These are phyloP conservation scores for Papilio aristodemus DNA, from an alignment of 1,140 invertebrate genomes.

Conservation along the genomic window DNA sequence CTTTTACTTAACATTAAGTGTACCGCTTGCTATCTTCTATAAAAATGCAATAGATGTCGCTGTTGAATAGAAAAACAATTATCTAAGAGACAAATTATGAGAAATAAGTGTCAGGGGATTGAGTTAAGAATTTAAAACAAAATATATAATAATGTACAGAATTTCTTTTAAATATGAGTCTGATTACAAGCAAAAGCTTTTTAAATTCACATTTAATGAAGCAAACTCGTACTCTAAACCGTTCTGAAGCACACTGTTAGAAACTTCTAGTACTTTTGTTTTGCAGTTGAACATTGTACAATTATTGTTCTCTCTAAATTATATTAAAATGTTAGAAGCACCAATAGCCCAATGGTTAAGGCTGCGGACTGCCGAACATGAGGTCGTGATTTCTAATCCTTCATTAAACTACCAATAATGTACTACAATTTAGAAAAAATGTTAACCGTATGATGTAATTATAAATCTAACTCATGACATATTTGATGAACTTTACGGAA, in stretches of 20 bases:
- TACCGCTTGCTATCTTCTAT: too few relatives aligned
- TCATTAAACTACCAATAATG: too few relatives aligned
- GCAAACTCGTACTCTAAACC: conserved; percentile 7
- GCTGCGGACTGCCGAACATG: too few relatives aligned
- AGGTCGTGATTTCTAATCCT: too few relatives aligned
- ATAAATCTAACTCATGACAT: neutral
- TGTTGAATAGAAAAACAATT: too few relatives aligned
- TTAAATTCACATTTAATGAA: conserved; percentile 17
- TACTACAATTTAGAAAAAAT: too few relatives aligned
- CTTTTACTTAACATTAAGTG: too few relatives aligned
- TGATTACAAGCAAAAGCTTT: conserved; percentile 9
- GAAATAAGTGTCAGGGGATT: neutral
- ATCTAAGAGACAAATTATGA: neutral
- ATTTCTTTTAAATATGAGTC: conserved; percentile 4
- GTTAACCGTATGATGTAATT: neutral
- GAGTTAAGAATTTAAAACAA: neutral
- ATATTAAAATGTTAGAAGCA: too few relatives aligned
- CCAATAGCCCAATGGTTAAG: too few relatives aligned
- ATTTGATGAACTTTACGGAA: too few relatives aligned
- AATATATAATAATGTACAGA: conserved; percentile 4
- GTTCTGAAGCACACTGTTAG: conserved; percentile 11
- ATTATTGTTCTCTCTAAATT: conserved; percentile 15
- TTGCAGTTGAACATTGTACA: conserved; percentile 12
- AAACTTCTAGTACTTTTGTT: conserved; percentile 13
- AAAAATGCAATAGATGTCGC: too few relatives aligned